phyloP scores from a whole-genome alignment of 1,140 invertebrate species.

The Listronotus bonariensis region DNA sequence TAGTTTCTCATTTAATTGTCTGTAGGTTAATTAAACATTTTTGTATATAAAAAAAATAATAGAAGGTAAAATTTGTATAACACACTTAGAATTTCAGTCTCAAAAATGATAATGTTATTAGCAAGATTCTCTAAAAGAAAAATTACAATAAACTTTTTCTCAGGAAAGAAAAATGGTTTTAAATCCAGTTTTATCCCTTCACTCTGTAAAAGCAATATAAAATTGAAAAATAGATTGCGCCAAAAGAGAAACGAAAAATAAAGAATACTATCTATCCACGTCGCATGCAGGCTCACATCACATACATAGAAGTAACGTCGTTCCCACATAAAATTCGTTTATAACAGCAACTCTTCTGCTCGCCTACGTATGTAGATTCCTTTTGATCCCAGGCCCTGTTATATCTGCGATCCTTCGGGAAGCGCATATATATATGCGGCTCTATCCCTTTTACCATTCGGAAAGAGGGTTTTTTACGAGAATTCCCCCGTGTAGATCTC shows the following conservation, averaged over 20 bases:
- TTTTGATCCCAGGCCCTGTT: slow-evolving; percentile 35
- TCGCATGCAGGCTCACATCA: slow-evolving; percentile 36
- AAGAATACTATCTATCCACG: slow-evolving; percentile 37
- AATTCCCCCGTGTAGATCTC: slow-evolving; percentile 32
- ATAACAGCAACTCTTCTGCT: slow-evolving; percentile 39
- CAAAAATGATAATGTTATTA: no score
- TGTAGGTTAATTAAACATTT: no score
- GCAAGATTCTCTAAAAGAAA: background rate
- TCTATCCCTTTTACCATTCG: slow-evolving; percentile 34
- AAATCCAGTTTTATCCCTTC: slow-evolving; percentile 25
- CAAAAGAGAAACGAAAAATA: slow-evolving; percentile 29
- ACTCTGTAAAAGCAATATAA: slow-evolving; percentile 34
- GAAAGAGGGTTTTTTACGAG: slow-evolving; percentile 33
- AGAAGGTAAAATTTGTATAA: no score
- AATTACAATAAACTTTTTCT: slow-evolving; percentile 17
- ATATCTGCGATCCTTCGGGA: slow-evolving; percentile 31
- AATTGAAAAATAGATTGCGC: slow-evolving; percentile 39
- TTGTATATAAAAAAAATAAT: no score
- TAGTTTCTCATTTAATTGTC: no score
- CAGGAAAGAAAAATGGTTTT: slow-evolving; percentile 15
- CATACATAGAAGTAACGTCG: slow-evolving; percentile 35
- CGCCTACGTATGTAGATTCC: slow-evolving; percentile 36
- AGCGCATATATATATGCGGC: slow-evolving; percentile 30
- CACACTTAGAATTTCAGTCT: no score
- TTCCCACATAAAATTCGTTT: slow-evolving; percentile 37